Conservation (phyloP, 2,797 vertebrate species). For the Characodon lateralis region DNA sequence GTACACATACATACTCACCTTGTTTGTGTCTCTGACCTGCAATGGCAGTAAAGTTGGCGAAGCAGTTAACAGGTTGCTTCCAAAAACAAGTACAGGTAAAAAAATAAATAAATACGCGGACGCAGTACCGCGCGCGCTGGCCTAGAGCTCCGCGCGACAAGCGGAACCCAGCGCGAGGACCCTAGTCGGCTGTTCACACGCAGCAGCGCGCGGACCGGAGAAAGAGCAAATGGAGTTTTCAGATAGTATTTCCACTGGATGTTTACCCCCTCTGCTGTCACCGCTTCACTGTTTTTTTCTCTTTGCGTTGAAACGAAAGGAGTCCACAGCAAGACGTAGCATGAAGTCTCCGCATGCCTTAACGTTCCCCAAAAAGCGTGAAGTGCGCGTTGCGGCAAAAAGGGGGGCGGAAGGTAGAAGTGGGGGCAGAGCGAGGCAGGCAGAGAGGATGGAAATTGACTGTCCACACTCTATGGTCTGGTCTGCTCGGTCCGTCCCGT, state of each 20-base stretch:
- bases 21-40: conserved; percentile 63
- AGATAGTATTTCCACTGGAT: conserved; percentile 85
- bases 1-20: conserved; percentile 70
- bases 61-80: conserved; percentile 46
- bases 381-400: conserved; percentile 27
- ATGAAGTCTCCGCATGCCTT: conserved; percentile 47
- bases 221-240: conserved; percentile 80
- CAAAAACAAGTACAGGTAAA: conserved; percentile 46
- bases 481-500: conserved; percentile 64
- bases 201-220: conserved; percentile 39
- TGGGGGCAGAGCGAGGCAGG: conserved; percentile 11
- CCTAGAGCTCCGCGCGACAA: conserved; percentile 55
- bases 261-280: conserved; percentile 54
- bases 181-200: conserved; percentile 48
- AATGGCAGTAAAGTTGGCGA: conserved; percentile 65
- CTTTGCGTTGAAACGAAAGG: conserved; percentile 46
- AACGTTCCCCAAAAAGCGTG: conserved; percentile 35
- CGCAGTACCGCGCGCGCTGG: conserved; percentile 32
- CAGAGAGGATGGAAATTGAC: conserved; percentile 24
- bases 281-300: conserved; percentile 36
- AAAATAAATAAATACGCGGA: conserved; percentile 15
- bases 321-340: conserved; percentile 65
- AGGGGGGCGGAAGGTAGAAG: not conserved
- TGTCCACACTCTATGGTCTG: conserved; percentile 32
- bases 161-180: conserved; percentile 45